A percentile compares a stretch with the other conserved stretches of the same genome.
Evolutionary conservation across 2,888 invertebrate species (phyloP).

Genomic region (Hydraecia micacea): DNA sequence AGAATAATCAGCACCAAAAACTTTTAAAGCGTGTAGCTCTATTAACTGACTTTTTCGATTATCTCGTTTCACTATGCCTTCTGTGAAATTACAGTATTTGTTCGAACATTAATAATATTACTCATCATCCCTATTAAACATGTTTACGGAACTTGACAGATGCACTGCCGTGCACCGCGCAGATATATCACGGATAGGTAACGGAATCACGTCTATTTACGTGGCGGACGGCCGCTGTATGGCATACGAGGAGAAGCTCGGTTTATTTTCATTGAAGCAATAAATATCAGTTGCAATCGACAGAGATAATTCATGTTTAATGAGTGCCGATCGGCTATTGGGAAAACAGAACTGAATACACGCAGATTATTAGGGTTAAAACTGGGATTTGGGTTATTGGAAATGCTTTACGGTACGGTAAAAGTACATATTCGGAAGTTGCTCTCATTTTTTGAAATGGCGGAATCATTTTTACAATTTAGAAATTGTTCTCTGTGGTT

Average conservation of each 20-base stretch:
- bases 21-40: no score
- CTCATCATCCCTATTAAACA: neutral
- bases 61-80: no score
- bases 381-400: neutral
- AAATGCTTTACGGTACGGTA: neutral
- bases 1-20: no score
- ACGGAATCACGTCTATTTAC: conserved; percentile 50
- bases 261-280: conserved; percentile 56
- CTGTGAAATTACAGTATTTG: no score
- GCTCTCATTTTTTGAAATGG: neutral
- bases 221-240: conserved; percentile 38
- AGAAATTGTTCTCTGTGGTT: no score
- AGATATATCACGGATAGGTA: conserved; percentile 31
- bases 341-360: conserved; percentile 2
- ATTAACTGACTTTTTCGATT: neutral
- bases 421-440: neutral
- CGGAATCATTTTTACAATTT: no score
- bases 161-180: conserved; percentile 5
- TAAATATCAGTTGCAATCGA: conserved; percentile 53
- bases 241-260: conserved; percentile 6
- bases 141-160: neutral
- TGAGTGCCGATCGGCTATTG: conserved; percentile 23
- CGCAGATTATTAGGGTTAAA: neutral
- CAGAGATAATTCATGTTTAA: conserved; percentile 41
- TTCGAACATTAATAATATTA: no score